Conservation (phyloP, 2,113 vertebrate species). For the Stigmatopora argus region DNA sequence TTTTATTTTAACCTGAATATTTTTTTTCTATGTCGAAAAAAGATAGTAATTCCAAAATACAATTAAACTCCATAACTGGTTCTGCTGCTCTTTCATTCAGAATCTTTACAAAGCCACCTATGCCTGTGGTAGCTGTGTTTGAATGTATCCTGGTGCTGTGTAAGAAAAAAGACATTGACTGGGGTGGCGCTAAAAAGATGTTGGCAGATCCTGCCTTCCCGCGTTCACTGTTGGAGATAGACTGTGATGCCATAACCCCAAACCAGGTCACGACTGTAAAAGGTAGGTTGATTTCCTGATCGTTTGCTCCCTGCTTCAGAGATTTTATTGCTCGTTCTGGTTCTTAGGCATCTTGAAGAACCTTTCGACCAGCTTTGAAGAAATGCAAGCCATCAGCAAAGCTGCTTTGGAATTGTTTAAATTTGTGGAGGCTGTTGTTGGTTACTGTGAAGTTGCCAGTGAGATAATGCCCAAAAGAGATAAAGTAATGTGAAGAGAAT, state of each 20-base stretch:
- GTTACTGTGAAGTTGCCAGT: slow-evolving; percentile 85
- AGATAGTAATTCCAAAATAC: neutral
- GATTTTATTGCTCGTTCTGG: neutral
- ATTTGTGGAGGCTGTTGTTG: slow-evolving; percentile 91
- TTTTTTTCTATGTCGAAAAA: neutral
- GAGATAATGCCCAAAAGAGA: slow-evolving; percentile 92
- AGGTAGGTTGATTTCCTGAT: slow-evolving; percentile 60
- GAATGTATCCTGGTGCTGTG: slow-evolving; percentile 93
- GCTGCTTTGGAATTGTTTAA: slow-evolving; percentile 93
- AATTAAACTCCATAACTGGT: no score
- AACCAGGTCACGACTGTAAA: slow-evolving; percentile 80
- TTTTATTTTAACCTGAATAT: neutral
- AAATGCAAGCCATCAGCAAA: slow-evolving; percentile 91
- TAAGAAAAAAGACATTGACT: slow-evolving; percentile 86
- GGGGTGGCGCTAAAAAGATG: slow-evolving; percentile 90
- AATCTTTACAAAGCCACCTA: slow-evolving; percentile 92
- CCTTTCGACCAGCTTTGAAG: slow-evolving; percentile 79
- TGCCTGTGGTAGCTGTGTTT: slow-evolving; percentile 87
- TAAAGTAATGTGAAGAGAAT: slow-evolving; percentile 70
- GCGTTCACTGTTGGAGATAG: slow-evolving; percentile 82
- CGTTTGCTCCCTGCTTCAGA: neutral
- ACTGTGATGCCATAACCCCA: slow-evolving; percentile 79
- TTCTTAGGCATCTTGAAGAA: slow-evolving; percentile 79
- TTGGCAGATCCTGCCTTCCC: slow-evolving; percentile 95
- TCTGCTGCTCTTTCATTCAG: slow-evolving; percentile 52